Evolutionary conservation across 1,140 invertebrate species (phyloP).

Genomic region (Heliothis subflexa): DNA sequence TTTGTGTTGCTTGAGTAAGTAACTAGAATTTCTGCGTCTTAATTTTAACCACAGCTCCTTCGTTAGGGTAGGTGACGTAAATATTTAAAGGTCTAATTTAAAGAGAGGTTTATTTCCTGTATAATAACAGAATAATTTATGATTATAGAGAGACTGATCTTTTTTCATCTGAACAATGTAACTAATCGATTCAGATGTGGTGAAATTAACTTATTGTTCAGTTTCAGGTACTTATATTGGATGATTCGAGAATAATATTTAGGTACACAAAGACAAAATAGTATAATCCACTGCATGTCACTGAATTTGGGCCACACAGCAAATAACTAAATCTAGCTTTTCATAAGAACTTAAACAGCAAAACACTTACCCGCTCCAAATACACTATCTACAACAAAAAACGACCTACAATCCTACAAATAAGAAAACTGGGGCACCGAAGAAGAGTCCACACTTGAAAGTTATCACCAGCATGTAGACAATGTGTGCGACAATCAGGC

Average conservation of each 20-base stretch:
- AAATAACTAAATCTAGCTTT: too few relatives aligned
- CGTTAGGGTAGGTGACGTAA: too few relatives aligned
- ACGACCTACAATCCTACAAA: not conserved
- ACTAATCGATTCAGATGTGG: too few relatives aligned
- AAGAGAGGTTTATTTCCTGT: too few relatives aligned
- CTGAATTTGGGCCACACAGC: too few relatives aligned
- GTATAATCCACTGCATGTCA: not conserved
- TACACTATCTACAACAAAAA: not conserved
- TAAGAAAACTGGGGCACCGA: not conserved
- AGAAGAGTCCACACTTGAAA: conserved; percentile 12
- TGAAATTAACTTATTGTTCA: too few relatives aligned
- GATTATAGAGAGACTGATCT: too few relatives aligned
- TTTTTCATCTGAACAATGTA: too few relatives aligned
- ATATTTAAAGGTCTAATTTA: too few relatives aligned
- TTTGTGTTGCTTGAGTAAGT: not conserved
- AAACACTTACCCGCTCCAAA: not conserved
- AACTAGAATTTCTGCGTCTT: conserved; percentile 4
- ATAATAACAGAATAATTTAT: too few relatives aligned
- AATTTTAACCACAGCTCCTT: too few relatives aligned
- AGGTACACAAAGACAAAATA: not conserved
- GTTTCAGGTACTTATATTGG: too few relatives aligned
- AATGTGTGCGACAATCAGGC: conserved; percentile 51
- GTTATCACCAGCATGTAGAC: conserved; percentile 39
- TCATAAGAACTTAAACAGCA: not conserved
- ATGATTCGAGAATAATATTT: not conserved